Base-by-base conservation (phyloP, 2,797 vertebrate genomes). In the Acanthiza pusilla region DNA sequence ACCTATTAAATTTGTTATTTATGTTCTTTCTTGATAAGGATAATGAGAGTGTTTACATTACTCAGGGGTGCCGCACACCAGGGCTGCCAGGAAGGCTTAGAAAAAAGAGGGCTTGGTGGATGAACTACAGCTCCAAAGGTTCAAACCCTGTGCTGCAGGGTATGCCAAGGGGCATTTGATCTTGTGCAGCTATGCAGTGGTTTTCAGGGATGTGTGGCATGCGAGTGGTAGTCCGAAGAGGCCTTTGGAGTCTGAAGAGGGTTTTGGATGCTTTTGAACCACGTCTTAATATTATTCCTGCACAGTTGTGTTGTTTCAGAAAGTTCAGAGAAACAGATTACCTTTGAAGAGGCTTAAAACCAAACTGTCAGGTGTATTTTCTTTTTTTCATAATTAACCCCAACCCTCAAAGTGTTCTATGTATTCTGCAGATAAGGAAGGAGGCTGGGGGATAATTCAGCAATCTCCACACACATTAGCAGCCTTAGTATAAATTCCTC, bases 291-390 rank as follows among this genome's bases (percentile, higher is more conserved):
- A 90, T 55, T 66, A 66, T 71, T 73, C 55, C 60, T 81, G 66
- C 67, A 62, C 43, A 57, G 42, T 38, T 79, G 32, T 90, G 73
- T 85, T 76, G 88, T 86, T 91, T 93, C 80, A 79, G 70, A 53
- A 58, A 85, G 66, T 73, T 94, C 90, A 95, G 90, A 94, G 88
- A 45, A 86, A 71, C 23, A 55, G n/a, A 72, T 86, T 78, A 66
- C 13, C 73, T 93, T 95, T 94, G 91, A 94, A 88, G 91, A 84
- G 58, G 26, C 82, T 88, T 88, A 78, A 90, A 95, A 81, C 55
- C 27, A 29, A 92, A 66, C 15, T 38, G n/a, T 82, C 81, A 76
- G 74, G 47, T 93, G 54, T 62, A 70, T 48, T 83, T 47, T 80
- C 78, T 75, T 62, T 63, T 71, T 61, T 73, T 36, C 36, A 45